Evolutionary conservation across 2,797 vertebrate genomes (phyloP).

Genomic region (Sebastes dallii): DNA sequence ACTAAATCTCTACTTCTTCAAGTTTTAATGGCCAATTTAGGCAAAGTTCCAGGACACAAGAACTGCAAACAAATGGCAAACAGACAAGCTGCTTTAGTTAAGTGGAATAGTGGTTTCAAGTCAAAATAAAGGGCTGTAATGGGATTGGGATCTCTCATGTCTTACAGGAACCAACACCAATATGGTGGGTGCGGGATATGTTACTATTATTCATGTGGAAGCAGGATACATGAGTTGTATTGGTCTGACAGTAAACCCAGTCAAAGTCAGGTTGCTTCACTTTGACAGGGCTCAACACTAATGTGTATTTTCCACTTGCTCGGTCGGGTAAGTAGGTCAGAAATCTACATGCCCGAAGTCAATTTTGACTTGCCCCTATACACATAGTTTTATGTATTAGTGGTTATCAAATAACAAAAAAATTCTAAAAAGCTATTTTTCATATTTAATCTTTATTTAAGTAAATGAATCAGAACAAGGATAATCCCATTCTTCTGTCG

Average conservation of each 20-base stretch:
- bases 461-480: too few relatives aligned
- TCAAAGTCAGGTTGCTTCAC: background rate
- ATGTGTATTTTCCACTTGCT: background rate
- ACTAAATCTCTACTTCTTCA: background rate
- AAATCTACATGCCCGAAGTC: too few relatives aligned
- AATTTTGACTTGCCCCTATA: too few relatives aligned
- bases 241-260: background rate
- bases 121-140: background rate
- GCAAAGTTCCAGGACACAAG: background rate
- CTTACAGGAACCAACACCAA: background rate
- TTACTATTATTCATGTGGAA: background rate
- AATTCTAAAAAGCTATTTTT: accelerated
- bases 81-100: background rate
- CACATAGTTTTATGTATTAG: too few relatives aligned
- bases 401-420: background rate
- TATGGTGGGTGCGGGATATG: background rate
- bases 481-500: too few relatives aligned
- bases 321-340: too few relatives aligned
- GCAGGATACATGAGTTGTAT: background rate
- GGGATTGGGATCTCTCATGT: background rate
- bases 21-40: conserved; percentile 13
- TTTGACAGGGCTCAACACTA: too few relatives aligned
- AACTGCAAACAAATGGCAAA: background rate
- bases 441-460: background rate
- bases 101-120: background rate